Conservation (phyloP, 2,113 vertebrate genomes). For the Mesocricetus auratus region DNA sequence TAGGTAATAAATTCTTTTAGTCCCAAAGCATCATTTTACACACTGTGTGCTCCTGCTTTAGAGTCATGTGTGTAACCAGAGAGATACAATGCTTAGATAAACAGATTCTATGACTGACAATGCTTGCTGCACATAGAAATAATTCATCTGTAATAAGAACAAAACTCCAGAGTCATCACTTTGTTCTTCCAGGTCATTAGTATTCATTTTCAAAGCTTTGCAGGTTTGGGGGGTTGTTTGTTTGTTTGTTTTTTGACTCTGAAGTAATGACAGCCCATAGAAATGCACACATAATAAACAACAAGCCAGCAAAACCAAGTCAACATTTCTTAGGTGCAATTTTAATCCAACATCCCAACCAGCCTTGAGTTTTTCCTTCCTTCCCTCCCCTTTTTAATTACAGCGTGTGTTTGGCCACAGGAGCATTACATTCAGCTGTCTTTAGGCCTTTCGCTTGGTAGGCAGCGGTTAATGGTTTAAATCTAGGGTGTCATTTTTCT, state of each 20-base stretch:
- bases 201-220: conserved; percentile 47
- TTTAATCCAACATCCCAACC: background rate
- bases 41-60: background rate
- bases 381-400: background rate
- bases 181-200: conserved; percentile 71
- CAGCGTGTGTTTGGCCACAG: background rate
- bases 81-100: conserved; percentile 37
- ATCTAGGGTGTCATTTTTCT: background rate
- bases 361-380: background rate
- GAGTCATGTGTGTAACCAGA: background rate
- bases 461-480: conserved; percentile 3
- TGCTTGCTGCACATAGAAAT: conserved; percentile 40
- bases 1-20: conserved; percentile 3
- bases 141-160: conserved; percentile 55
- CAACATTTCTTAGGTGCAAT: conserved; percentile 22
- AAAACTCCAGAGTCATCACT: conserved; percentile 44
- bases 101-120: conserved; percentile 46
- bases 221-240: conserved; percentile 34
- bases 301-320: background rate
- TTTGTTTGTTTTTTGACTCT: conserved; percentile 7
- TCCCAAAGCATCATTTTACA: conserved; percentile 30
- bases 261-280: conserved; percentile 8
- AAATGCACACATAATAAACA: conserved; percentile 25
- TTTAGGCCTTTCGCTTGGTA: conserved; percentile 32
- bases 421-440: background rate